Evolutionary conservation across 2,888 invertebrate species (phyloP).

Genomic region (Drosophila phalerata): DNA sequence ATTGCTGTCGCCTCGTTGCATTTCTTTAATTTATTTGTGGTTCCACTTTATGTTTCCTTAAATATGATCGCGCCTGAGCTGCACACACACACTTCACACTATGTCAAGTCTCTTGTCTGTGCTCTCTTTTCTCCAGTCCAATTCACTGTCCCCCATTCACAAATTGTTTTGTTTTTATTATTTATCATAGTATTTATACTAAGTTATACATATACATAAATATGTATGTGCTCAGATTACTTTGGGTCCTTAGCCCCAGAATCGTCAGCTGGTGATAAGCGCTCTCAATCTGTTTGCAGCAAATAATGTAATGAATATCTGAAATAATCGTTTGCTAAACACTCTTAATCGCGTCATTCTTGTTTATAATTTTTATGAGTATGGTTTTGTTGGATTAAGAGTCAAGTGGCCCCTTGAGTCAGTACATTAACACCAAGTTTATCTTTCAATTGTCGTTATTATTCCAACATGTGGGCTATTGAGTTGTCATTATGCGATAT

Average conservation of each 20-base stretch:
- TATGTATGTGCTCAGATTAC: constrained; percentile 28
- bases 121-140: not conserved
- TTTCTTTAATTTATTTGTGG: constrained; percentile 63
- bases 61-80: constrained; percentile 30
- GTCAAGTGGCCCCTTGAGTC: constrained; percentile 17
- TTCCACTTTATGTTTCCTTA: constrained; percentile 35
- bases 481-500: not conserved
- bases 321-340: not conserved
- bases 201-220: not conserved
- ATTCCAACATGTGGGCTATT: not conserved
- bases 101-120: constrained; percentile 4
- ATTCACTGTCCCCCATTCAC: not conserved
- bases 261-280: constrained; percentile 48
- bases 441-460: not conserved
- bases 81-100: constrained; percentile 22
- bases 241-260: constrained; percentile 10
- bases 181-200: constrained; percentile 7
- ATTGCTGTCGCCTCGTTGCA: constrained; percentile 43
- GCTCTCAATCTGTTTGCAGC: constrained; percentile 12
- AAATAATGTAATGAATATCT: constrained; percentile 1
- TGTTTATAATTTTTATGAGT: not conserved
- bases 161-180: constrained; percentile 16
- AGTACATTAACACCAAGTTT: constrained; percentile 8
- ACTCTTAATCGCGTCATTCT: not conserved
- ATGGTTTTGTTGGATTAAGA: not conserved